Percentiles rank a stretch among this genome's conserved stretches.
Conservation (phyloP, 1,140 invertebrate genomes). For the Ephestia elutella region DNA sequence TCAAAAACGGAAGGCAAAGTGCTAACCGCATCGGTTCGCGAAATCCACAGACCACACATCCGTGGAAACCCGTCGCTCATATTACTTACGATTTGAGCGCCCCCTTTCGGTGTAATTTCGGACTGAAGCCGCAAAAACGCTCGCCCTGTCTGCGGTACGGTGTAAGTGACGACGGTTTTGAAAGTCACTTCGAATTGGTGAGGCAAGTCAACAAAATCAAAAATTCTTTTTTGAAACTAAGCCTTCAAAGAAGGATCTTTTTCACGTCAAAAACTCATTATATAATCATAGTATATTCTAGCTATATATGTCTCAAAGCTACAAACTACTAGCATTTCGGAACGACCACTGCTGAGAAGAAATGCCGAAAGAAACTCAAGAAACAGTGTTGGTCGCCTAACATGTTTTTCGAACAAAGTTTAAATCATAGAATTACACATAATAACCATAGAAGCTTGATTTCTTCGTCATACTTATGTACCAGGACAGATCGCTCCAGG, state of each 20-base stretch:
- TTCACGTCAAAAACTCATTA: too few species aligned
- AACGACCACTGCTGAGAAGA: too few species aligned
- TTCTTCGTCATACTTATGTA: too few species aligned
- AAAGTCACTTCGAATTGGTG: not conserved
- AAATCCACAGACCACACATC: not conserved
- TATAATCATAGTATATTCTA: too few species aligned
- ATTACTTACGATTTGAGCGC: not conserved
- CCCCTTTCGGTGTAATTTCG: not conserved
- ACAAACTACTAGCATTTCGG: too few species aligned
- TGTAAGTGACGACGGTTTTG: not conserved
- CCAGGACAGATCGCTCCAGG: too few species aligned
- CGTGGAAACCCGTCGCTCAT: not conserved
- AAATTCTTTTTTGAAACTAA: not conserved
- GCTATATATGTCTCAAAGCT: too few species aligned
- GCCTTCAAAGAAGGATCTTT: not conserved
- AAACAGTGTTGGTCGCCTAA: too few species aligned
- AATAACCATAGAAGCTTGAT: too few species aligned
- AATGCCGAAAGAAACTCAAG: too few species aligned
- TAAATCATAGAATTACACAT: too few species aligned
- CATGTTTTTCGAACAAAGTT: too few species aligned
- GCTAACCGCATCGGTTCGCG: not conserved
- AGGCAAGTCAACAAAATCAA: not conserved
- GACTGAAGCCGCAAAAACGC: not conserved
- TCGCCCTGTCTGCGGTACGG: not conserved
- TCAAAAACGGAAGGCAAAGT: not conserved